A percentile compares a stretch with the other conserved stretches of the same genome.
Evolutionary conservation across 2,113 vertebrate genomes (phyloP).

Genomic region (Sula dactylatra): DNA sequence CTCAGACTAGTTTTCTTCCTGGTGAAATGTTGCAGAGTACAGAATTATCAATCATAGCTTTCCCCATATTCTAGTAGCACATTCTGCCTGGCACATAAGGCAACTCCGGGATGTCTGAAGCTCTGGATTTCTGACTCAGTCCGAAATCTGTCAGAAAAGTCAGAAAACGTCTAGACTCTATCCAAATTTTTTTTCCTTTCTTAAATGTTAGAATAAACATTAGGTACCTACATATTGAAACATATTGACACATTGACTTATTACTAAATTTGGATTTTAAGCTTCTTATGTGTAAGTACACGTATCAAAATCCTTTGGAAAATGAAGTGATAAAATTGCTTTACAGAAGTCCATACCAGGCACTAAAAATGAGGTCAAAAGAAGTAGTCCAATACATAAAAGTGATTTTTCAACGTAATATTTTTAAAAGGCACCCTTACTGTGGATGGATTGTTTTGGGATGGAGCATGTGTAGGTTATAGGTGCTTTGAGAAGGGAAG

Average conservation of each 20-base stretch:
- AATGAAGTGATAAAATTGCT: not conserved
- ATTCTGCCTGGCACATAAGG: not conserved
- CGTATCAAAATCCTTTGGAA: not conserved
- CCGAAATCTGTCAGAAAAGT: no score
- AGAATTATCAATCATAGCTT: not conserved
- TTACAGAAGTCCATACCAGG: not conserved
- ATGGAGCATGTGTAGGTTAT: not conserved
- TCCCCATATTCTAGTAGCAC: not conserved
- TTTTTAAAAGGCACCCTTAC: not conserved
- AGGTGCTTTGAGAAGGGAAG: not conserved
- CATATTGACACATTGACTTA: not conserved
- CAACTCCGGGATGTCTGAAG: not conserved
- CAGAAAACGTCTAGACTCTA: not conserved
- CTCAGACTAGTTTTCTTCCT: not conserved
- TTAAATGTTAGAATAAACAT: not conserved
- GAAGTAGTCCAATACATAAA: not conserved
- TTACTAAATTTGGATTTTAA: not conserved
- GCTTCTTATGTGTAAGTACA: not conserved
- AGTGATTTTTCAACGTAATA: not conserved
- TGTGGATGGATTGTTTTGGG: not conserved
- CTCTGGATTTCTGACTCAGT: not conserved
- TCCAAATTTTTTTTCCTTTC: not conserved
- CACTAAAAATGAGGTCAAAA: not conserved
- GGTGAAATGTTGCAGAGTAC: not conserved
- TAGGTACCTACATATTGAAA: not conserved